Evolutionary conservation across 2,797 vertebrate genomes (phyloP).

Genomic region (Chelon auratus): DNA sequence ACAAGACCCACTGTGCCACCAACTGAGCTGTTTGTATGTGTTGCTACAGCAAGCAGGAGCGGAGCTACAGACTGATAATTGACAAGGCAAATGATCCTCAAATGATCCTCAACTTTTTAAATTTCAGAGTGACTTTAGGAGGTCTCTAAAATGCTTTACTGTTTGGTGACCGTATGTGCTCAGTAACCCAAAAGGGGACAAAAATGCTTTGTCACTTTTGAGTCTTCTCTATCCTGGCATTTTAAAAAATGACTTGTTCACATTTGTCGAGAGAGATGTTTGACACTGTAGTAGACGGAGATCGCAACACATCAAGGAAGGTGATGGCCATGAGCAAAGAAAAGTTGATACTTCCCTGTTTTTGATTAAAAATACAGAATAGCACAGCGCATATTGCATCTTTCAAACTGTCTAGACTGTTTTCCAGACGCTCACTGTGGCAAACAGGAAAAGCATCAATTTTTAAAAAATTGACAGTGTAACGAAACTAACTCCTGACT

Average conservation of each 20-base stretch:
- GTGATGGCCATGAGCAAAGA: neutral
- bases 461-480: slow-evolving; percentile 21
- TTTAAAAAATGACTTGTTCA: neutral
- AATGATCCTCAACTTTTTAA: neutral
- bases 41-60: neutral
- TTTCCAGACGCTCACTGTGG: neutral
- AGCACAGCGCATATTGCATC: neutral
- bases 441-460: slow-evolving; percentile 34
- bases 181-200: too few species aligned
- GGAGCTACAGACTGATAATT: neutral
- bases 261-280: neutral
- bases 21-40: neutral
- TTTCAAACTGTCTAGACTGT: neutral
- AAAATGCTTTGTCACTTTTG: neutral
- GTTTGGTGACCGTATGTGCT: neutral
- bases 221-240: neutral
- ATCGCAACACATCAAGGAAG: neutral
- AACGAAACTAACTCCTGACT: too few species aligned
- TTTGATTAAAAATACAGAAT: neutral
- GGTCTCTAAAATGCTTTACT: neutral
- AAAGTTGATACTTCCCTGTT: neutral
- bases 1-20: neutral
- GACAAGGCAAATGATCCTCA: neutral
- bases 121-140: neutral
- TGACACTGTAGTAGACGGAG: neutral